Evolutionary conservation across 2,113 vertebrate genomes (phyloP), one percentile per base, ranked within the genome.

Genomic region (Terrapene triunguis): DNA sequence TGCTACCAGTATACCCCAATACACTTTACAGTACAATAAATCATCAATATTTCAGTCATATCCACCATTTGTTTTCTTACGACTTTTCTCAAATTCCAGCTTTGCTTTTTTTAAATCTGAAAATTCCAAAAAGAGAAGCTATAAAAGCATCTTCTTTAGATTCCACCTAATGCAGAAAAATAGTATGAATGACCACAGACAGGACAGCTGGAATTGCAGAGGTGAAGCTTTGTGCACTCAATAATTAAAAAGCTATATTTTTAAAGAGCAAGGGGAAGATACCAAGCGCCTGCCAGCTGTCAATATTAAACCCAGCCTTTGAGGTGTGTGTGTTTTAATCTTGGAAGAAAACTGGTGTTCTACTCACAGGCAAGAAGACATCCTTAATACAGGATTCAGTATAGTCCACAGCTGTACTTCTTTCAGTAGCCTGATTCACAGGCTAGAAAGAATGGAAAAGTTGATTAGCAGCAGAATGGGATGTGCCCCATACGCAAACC

Each of bases 321-420:
- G 91, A 89, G 86, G 87, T 24, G 5, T 44, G 50, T 48, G 53
- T 8, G 25, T 10, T 90, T 96, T 91, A 80, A 82, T 44, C 25
- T 42, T 17, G 53, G 54, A 85, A 22, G 55, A 65, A 82, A 8
- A 57, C 8, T 2, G 9, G 55, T 86, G 90, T 50, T 27, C 29
- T 94, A 98, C 98, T 98, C 95, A 98, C 98, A 35, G 96, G 92
- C 25, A 93, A 74, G 72, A 21, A 59, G 92, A 59, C 96, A 97
- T 96, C 89, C 48, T 96, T 95, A 42, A 92, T 0, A 14, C 51
- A 94, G 80, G 55, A 90, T 0, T 80, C 84, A 88, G 16, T 21
- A n/a, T 4, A 38, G 65, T 22, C 4, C 35, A 9, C 35, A 69
- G 85, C 84, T 76, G 88, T 89, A 84, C 97, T 85, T 11, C 10